phyloP scores from a whole-genome alignment of 1,140 invertebrate species.

The Pteromalus puparum region DNA sequence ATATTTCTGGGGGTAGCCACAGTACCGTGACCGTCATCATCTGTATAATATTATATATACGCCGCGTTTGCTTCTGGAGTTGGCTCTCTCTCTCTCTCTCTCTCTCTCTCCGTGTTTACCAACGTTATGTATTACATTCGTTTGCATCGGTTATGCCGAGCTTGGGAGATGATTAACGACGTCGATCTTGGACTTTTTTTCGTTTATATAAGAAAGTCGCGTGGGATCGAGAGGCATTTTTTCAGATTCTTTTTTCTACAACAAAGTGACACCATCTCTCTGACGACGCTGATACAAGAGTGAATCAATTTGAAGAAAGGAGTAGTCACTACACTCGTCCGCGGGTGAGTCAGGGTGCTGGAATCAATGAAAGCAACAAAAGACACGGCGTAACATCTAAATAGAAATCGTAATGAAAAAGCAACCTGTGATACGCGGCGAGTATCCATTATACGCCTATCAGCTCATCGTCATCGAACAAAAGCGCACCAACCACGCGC shows the following conservation, averaged over 20 bases:
- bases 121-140: conserved; percentile 47
- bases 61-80: not conserved
- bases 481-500: not conserved
- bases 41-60: not conserved
- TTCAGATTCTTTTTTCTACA: no score
- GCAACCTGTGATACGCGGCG: not conserved
- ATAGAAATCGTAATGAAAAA: conserved; percentile 41
- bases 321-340: no score
- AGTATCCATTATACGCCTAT: conserved; percentile 15
- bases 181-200: not conserved
- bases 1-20: conserved; percentile 15
- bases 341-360: no score
- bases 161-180: not conserved
- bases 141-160: conserved; percentile 28
- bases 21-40: conserved; percentile 20
- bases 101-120: conserved; percentile 26
- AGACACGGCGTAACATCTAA: not conserved
- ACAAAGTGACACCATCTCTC: no score
- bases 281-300: no score
- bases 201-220: not conserved
- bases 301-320: no score
- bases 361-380: not conserved
- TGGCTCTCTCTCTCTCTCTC: not conserved
- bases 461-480: conserved; percentile 12
- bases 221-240: not conserved